Conservation (phyloP, 2,888 invertebrate genomes). For the Nymphalis urticae region DNA sequence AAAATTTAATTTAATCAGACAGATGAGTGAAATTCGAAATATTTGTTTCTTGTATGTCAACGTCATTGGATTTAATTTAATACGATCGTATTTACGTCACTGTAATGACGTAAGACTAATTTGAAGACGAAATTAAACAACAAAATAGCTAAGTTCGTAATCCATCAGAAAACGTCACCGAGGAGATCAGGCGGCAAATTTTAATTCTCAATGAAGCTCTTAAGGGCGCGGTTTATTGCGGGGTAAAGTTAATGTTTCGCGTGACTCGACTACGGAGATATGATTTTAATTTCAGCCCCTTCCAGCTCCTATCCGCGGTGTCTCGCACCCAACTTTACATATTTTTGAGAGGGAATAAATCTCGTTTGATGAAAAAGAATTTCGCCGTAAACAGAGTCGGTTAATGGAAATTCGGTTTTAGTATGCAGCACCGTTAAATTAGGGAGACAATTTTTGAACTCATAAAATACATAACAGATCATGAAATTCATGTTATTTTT, state of each 20-base stretch:
- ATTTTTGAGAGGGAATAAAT: slow-evolving; percentile 75
- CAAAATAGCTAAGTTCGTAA: slow-evolving; percentile 63
- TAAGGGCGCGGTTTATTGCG: slow-evolving; percentile 77
- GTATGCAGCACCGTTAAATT: slow-evolving; percentile 64
- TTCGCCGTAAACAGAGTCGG: slow-evolving; percentile 68
- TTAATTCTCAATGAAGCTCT: slow-evolving; percentile 77
- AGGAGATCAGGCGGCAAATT: slow-evolving; percentile 79
- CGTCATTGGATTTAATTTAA: slow-evolving; percentile 33
- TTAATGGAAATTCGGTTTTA: slow-evolving; percentile 73
- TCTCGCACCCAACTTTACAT: slow-evolving; percentile 71
- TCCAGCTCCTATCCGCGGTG: slow-evolving; percentile 55
- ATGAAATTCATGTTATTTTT: slow-evolving; percentile 7
- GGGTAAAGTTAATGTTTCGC: slow-evolving; percentile 77
- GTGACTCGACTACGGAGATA: slow-evolving; percentile 79
- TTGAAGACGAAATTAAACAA: slow-evolving; percentile 44
- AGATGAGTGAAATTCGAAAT: slow-evolving; percentile 27
- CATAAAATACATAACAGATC: slow-evolving; percentile 19
- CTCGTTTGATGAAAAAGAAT: slow-evolving; percentile 76
- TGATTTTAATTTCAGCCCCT: slow-evolving; percentile 78
- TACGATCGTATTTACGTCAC: slow-evolving; percentile 32
- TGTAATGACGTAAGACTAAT: slow-evolving; percentile 44
- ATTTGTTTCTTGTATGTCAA: slow-evolving; percentile 29
- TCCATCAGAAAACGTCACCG: slow-evolving; percentile 74
- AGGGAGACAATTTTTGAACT: slow-evolving; percentile 38
- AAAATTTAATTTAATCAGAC: slow-evolving; percentile 16